Evolutionary conservation across 2,113 vertebrate genomes (phyloP).

Genomic region (Callopanchax toddi): DNA sequence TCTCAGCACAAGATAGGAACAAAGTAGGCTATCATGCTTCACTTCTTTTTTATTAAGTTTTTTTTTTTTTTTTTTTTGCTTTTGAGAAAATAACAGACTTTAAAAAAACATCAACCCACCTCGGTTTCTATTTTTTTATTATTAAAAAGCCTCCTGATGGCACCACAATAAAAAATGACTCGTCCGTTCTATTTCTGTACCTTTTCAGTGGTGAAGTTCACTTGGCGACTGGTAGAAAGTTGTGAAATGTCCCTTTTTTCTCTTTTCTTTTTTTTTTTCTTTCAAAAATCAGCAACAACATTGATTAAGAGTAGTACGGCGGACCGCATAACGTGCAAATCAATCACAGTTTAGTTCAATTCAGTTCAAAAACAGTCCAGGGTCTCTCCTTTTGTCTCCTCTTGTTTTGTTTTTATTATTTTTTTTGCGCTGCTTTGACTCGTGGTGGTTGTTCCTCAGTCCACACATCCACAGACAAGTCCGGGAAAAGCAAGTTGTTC

Average conservation of each 20-base stretch:
- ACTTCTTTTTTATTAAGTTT: constrained; percentile 71
- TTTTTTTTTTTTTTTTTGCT: constrained; percentile 72
- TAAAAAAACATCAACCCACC: constrained; percentile 86
- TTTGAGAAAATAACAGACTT: constrained; percentile 90
- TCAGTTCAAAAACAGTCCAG: constrained; percentile 73
- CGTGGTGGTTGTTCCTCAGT: constrained; percentile 41
- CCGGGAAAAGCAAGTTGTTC: constrained; percentile 44
- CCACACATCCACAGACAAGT: constrained; percentile 62
- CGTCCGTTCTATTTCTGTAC: constrained; percentile 78
- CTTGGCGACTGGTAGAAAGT: constrained; percentile 78
- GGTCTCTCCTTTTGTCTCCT: constrained; percentile 45
- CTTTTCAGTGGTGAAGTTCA: constrained; percentile 85
- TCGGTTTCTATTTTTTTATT: constrained; percentile 65
- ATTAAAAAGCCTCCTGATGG: constrained; percentile 75
- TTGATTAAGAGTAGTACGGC: constrained; percentile 82
- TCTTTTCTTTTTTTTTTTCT: not conserved
- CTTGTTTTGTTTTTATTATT: constrained; percentile 31
- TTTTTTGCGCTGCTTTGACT: not conserved
- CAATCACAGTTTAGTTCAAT: constrained; percentile 84
- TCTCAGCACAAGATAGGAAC: constrained; percentile 94
- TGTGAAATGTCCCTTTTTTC: constrained; percentile 81
- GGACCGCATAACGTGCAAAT: constrained; percentile 88
- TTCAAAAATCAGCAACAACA: constrained; percentile 63
- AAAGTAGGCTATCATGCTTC: constrained; percentile 89
- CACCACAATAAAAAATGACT: constrained; percentile 76